These are phyloP conservation scores for cattle (Bos taurus) DNA, from an alignment of 2,113 vertebrate genomes.

Conservation along the genomic window DNA sequence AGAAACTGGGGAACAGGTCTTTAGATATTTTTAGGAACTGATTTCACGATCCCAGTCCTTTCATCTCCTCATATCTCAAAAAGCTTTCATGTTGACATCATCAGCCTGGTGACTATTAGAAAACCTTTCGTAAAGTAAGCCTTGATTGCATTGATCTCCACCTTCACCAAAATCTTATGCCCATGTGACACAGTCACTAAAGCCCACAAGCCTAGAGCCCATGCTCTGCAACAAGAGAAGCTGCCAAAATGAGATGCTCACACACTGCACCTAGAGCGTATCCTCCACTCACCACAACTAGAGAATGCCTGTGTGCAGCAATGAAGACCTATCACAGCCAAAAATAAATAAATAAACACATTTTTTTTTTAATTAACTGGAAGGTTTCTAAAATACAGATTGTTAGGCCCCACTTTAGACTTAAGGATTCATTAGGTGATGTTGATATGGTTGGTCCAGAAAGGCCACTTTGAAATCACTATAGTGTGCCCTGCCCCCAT, in stretches of 20 bases:
- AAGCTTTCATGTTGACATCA: not conserved
- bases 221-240: not conserved
- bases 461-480: not conserved
- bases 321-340: not conserved
- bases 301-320: not conserved
- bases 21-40: not conserved
- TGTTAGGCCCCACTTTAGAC: no score
- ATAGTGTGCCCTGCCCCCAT: accelerated
- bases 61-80: not conserved
- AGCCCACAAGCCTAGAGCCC: not conserved
- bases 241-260: not conserved
- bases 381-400: not conserved
- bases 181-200: not conserved
- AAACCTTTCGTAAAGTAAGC: not conserved
- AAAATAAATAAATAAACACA: not conserved
- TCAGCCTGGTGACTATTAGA: not conserved
- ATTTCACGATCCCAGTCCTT: not conserved
- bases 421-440: not conserved
- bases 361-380: not conserved
- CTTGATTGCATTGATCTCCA: not conserved
- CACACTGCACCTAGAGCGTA: accelerated
- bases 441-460: not conserved
- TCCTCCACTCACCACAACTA: not conserved
- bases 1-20: not conserved
- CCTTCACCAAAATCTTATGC: not conserved